These are phyloP conservation scores for Acronicta aceris DNA, from an alignment of 2,888 invertebrate species.

Conservation along the genomic window DNA sequence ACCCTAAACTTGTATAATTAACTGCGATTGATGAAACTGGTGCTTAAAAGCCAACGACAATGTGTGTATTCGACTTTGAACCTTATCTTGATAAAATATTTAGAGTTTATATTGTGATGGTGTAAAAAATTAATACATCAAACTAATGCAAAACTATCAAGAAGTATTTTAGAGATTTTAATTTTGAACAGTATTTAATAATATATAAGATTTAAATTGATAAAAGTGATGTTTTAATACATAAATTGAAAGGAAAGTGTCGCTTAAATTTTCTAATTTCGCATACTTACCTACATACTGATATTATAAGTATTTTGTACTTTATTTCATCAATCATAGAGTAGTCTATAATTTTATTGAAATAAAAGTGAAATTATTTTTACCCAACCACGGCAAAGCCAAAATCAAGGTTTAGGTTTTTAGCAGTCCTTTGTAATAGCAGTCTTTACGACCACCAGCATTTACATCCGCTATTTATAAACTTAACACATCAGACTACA, in stretches of 20 bases:
- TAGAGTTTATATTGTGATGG: conserved; percentile 6
- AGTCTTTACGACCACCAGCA: no score
- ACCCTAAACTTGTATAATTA: conserved; percentile 56
- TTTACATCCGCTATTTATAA: neutral
- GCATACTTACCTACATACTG: no score
- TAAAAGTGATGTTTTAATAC: no score
- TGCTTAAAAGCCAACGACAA: neutral
- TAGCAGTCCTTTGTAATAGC: no score
- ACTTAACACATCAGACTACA: neutral
- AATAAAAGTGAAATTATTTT: no score
- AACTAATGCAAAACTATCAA: conserved; percentile 19
- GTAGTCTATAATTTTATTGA: no score
- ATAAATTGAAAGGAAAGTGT: no score
- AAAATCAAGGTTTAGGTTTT: no score
- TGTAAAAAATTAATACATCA: neutral
- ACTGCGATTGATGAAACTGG: conserved; percentile 32
- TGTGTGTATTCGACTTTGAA: conserved; percentile 5
- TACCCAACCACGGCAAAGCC: no score
- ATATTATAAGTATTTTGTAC: neutral
- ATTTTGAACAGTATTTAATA: conserved; percentile 14
- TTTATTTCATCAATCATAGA: neutral
- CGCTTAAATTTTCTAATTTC: no score
- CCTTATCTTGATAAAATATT: conserved; percentile 10
- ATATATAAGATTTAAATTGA: no score
- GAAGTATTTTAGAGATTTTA: neutral